Evolutionary conservation across 2,797 vertebrate species (phyloP).

Genomic region (Phataginus tetradactyla): DNA sequence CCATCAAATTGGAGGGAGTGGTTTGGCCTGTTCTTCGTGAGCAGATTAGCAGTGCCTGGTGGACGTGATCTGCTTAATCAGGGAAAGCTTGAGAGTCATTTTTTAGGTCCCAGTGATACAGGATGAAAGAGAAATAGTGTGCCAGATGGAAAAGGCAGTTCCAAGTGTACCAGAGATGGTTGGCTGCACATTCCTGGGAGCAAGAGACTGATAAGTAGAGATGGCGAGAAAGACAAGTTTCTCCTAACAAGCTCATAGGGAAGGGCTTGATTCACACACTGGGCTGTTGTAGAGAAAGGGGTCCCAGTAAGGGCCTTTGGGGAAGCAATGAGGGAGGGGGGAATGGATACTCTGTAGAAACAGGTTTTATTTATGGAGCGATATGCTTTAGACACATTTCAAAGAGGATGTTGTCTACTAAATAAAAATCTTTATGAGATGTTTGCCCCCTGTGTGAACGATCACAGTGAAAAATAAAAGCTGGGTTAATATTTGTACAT

Average conservation of each 20-base stretch:
- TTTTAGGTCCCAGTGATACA: slow-evolving; percentile 19
- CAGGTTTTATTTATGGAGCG: not conserved
- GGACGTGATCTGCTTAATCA: not conserved
- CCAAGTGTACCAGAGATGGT: slow-evolving; percentile 24
- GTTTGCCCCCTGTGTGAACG: not conserved
- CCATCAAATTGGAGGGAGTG: not conserved
- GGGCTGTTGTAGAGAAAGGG: not conserved
- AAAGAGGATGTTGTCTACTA: not conserved
- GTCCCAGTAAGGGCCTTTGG: not conserved
- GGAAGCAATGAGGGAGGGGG: not conserved
- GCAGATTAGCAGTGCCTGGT: not conserved
- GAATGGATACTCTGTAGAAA: not conserved
- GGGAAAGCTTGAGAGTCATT: slow-evolving; percentile 9
- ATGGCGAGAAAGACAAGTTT: not conserved
- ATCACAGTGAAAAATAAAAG: not conserved
- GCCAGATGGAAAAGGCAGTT: slow-evolving; percentile 51
- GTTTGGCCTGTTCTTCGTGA: not conserved
- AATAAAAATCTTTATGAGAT: not conserved
- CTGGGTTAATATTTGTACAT: not conserved
- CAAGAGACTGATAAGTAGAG: not conserved
- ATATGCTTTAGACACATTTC: not conserved
- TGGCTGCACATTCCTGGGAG: slow-evolving; percentile 36
- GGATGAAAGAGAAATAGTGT: slow-evolving; percentile 48
- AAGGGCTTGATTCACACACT: not conserved
- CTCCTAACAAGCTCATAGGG: not conserved